Percentiles rank a stretch among this genome's conserved stretches.
These are phyloP conservation scores for Choloepus didactylus DNA, from an alignment of 2,797 vertebrate genomes.

Conservation along the genomic window DNA sequence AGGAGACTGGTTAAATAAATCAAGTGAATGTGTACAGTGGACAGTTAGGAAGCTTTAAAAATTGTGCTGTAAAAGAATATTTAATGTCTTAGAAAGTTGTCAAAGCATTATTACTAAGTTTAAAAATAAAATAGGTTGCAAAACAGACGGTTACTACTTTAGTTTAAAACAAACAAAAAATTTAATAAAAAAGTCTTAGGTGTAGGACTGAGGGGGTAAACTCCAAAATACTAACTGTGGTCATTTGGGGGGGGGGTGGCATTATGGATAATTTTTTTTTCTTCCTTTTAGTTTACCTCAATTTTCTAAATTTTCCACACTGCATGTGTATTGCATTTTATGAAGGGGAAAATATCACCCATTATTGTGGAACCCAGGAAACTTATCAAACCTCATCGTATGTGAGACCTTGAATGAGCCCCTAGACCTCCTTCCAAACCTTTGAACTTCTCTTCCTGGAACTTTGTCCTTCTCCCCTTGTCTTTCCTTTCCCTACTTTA, in stretches of 20 bases:
- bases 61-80: not conserved
- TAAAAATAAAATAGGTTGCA: constrained; percentile 10
- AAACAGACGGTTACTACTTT: constrained; percentile 46
- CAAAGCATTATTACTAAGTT: constrained; percentile 54
- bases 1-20: constrained; percentile 35
- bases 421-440: not conserved
- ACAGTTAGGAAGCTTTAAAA: constrained; percentile 31
- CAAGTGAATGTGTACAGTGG: not conserved
- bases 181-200: constrained; percentile 1
- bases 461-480: not conserved
- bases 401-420: not conserved
- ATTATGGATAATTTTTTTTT: constrained; percentile 57
- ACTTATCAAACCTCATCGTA: not conserved
- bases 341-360: not conserved
- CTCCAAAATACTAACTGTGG: constrained; percentile 55
- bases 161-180: constrained; percentile 6
- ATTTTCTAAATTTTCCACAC: constrained; percentile 56
- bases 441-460: not conserved
- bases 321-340: not conserved
- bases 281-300: constrained; percentile 62
- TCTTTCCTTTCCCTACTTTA: not conserved
- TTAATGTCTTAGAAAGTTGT: constrained; percentile 52
- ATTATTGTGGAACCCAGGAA: constrained; percentile 6
- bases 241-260: constrained; percentile 58
- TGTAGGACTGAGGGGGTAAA: constrained; percentile 38